phyloP scores from a whole-genome alignment of 1,140 invertebrate genomes.

The Archivesica marissinica region DNA sequence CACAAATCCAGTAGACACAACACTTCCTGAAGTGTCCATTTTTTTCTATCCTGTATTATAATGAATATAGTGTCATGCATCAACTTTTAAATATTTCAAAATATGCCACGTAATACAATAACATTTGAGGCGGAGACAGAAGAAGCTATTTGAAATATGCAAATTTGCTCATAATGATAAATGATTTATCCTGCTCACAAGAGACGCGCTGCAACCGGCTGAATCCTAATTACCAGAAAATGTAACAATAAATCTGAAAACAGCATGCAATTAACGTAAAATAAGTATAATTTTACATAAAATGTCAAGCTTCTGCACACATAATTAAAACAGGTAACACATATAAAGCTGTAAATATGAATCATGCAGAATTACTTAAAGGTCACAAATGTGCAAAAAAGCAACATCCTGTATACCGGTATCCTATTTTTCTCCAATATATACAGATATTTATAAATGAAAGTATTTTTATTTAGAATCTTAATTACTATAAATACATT shows the following conservation, averaged over 20 bases:
- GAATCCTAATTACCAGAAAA: constrained; percentile 23
- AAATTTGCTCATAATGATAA: constrained; percentile 37
- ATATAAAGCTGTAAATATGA: constrained; percentile 3
- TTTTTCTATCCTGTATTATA: neutral
- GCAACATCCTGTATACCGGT: neutral
- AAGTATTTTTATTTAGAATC: neutral
- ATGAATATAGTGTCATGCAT: constrained; percentile 30
- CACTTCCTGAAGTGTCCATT: neutral
- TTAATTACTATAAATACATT: neutral
- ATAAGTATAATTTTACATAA: constrained; percentile 41
- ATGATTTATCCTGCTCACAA: constrained; percentile 20
- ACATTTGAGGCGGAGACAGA: constrained; percentile 12
- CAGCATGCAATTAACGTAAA: constrained; percentile 21
- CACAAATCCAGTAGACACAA: constrained; percentile 5
- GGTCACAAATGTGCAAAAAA: constrained; percentile 16
- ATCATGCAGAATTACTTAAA: constrained; percentile 22
- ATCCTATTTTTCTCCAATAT: neutral
- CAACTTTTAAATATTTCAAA: constrained; percentile 43
- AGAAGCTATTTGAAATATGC: neutral
- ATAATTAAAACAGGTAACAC: constrained; percentile 23
- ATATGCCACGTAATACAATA: constrained; percentile 16
- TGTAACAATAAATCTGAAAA: constrained; percentile 26
- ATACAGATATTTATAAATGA: neutral
- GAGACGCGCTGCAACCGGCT: neutral
- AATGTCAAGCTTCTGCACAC: constrained; percentile 31